Evolutionary conservation across 2,888 invertebrate species (phyloP).

Genomic region (Aphrophora alni): DNA sequence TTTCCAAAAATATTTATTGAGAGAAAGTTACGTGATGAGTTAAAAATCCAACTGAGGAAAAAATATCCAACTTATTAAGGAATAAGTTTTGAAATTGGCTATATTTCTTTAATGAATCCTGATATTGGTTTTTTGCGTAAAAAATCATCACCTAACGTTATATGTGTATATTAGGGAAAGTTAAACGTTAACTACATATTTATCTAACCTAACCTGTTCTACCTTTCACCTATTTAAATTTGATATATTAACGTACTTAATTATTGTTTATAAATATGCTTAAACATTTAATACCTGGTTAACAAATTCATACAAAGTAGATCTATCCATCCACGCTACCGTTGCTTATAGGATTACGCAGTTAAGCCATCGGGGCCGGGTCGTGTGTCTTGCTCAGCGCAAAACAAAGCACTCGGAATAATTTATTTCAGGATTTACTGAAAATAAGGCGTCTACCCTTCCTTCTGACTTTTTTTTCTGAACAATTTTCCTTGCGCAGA

Average conservation of each 20-base stretch:
- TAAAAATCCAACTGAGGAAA: too few species aligned
- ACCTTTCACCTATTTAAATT: not conserved
- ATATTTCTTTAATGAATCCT: too few species aligned
- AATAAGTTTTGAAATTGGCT: too few species aligned
- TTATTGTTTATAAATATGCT: not conserved
- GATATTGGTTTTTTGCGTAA: too few species aligned
- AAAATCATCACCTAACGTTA: too few species aligned
- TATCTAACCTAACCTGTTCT: not conserved
- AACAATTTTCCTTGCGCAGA: not conserved
- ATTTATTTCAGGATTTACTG: slow-evolving; percentile 30
- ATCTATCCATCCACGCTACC: not conserved
- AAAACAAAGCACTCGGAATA: slow-evolving; percentile 26
- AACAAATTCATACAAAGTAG: not conserved
- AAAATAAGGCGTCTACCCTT: not conserved
- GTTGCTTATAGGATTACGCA: not conserved
- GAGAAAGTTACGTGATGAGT: too few species aligned
- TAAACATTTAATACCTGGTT: not conserved
- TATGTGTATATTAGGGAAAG: too few species aligned
- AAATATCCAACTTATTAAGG: too few species aligned
- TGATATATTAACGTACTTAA: not conserved
- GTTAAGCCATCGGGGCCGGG: not conserved
- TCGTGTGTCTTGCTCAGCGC: not conserved
- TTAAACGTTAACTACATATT: too few species aligned
- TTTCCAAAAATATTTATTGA: too few species aligned
- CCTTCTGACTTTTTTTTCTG: not conserved